phyloP scores from a whole-genome alignment of 2,797 vertebrate species.

The Gymnoscopelus microlampas region DNA sequence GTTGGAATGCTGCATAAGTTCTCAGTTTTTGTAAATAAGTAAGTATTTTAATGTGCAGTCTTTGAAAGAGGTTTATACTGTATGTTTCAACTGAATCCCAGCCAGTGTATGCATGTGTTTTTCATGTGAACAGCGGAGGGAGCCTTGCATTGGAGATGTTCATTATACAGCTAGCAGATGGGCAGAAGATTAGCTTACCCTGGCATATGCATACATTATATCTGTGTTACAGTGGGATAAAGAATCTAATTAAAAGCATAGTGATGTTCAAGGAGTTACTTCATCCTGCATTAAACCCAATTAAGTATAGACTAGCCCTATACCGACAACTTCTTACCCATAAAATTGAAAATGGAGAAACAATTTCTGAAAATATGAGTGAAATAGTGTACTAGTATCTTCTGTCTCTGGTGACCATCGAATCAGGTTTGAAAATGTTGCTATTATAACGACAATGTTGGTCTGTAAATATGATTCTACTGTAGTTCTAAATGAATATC shows the following conservation, averaged over 20 bases:
- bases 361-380: too few species aligned
- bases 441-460: too few species aligned
- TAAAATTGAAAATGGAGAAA: neutral
- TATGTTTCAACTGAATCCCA: neutral
- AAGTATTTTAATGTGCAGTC: too few species aligned
- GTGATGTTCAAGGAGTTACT: slow-evolving; percentile 2
- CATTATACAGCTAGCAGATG: slow-evolving; percentile 7
- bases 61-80: neutral
- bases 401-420: too few species aligned
- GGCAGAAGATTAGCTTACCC: neutral
- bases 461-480: too few species aligned
- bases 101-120: neutral
- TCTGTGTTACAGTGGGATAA: neutral
- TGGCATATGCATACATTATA: neutral
- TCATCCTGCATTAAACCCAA: neutral
- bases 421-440: too few species aligned
- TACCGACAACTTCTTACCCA: neutral
- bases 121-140: neutral
- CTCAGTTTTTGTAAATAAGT: too few species aligned
- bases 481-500: too few species aligned
- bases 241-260: slow-evolving; percentile 11
- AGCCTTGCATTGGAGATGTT: neutral
- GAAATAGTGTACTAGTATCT: too few species aligned
- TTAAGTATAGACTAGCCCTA: neutral
- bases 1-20: too few species aligned